Percentiles rank a stretch among this genome's conserved stretches.
phyloP scores from a whole-genome alignment of 2,797 vertebrate genomes.

The Buceros bicornis region DNA sequence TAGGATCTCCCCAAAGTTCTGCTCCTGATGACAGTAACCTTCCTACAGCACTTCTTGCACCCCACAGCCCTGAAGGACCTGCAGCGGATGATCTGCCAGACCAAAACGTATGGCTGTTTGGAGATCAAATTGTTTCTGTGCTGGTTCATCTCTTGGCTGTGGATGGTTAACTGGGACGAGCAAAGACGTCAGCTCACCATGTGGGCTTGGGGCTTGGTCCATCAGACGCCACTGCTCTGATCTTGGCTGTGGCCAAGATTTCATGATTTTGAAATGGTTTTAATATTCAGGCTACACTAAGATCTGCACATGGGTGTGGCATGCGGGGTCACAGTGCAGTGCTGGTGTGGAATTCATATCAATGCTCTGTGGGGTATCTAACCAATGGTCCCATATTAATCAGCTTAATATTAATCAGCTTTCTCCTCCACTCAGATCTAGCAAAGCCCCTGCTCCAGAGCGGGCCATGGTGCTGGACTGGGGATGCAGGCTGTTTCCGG shows the following conservation, averaged over 20 bases:
- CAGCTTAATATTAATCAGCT: slow-evolving; percentile 63
- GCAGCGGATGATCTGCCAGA: not conserved
- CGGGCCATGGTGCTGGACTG: not conserved
- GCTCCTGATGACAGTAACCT: not conserved
- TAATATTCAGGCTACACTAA: not conserved
- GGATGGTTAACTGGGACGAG: not conserved
- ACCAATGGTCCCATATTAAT: slow-evolving; percentile 42
- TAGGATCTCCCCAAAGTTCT: slow-evolving; percentile 13
- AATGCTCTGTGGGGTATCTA: not conserved
- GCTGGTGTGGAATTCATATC: slow-evolving; percentile 34
- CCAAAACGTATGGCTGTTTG: not conserved
- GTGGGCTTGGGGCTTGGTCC: not conserved
- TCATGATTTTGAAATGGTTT: slow-evolving; percentile 5
- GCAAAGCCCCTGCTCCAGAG: not conserved
- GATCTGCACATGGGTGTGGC: not conserved
- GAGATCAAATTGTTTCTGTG: not conserved
- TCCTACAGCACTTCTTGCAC: not conserved
- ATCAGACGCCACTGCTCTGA: not conserved
- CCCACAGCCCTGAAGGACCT: not conserved
- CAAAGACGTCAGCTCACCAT: not conserved
- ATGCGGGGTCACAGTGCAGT: not conserved
- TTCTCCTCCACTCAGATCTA: not conserved
- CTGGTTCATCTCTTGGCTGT: not conserved
- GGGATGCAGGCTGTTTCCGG: not conserved
- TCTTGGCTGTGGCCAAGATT: not conserved